A percentile compares a stretch with the other conserved stretches of the same genome.
phyloP scores from a whole-genome alignment of 2,797 vertebrate genomes.

The Cossypha caffra region DNA sequence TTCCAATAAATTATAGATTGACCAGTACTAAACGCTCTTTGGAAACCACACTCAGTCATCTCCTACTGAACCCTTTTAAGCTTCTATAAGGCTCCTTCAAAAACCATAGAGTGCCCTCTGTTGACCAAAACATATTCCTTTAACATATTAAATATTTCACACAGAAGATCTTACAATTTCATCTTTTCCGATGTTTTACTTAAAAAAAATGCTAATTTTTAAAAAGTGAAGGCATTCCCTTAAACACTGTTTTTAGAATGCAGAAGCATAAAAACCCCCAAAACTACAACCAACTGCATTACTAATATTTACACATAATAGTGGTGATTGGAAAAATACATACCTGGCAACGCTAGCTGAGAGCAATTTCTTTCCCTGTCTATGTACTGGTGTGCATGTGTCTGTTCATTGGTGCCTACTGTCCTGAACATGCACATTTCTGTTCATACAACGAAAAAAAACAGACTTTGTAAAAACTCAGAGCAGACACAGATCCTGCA shows the following conservation, averaged over 20 bases:
- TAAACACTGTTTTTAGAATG: not conserved
- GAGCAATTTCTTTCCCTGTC: not conserved
- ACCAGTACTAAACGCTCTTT: constrained; percentile 62
- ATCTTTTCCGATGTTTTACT: not conserved
- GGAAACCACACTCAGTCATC: not conserved
- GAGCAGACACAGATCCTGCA: not conserved
- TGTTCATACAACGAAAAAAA: not conserved
- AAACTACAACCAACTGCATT: not conserved
- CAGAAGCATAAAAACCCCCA: not conserved
- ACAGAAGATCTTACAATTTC: not conserved
- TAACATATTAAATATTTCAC: not conserved
- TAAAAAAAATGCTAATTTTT: not conserved
- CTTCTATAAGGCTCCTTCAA: constrained; percentile 41
- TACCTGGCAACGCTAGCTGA: constrained; percentile 7
- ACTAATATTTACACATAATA: not conserved
- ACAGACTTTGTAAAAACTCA: not conserved
- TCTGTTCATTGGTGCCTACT: not conserved
- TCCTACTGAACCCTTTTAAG: not conserved
- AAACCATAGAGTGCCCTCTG: constrained; percentile 83
- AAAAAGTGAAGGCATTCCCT: not conserved
- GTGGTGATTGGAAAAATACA: not conserved
- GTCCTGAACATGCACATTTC: not conserved
- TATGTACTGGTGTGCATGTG: not conserved
- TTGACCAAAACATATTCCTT: constrained; percentile 58
- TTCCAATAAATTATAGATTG: constrained; percentile 78